phyloP scores from a whole-genome alignment of 2,113 vertebrate species.

The Austrofundulus limnaeus region DNA sequence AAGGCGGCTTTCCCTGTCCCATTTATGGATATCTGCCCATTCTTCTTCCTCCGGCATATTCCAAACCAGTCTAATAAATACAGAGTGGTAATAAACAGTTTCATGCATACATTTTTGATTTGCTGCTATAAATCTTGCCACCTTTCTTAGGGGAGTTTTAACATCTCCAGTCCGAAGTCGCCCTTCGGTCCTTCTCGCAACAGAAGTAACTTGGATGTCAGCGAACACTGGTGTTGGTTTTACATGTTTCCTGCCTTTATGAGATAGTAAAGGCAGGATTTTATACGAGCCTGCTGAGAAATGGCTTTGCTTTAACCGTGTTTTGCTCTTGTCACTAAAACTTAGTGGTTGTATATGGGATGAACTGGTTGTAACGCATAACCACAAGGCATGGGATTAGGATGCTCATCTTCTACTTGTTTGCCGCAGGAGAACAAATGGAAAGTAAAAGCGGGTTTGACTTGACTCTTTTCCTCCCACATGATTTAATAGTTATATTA shows the following conservation, averaged over 20 bases:
- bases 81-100: slow-evolving; percentile 65
- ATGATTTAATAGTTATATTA: slow-evolving; percentile 49
- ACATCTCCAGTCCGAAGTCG: slow-evolving; percentile 47
- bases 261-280: slow-evolving; percentile 80
- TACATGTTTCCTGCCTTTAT: slow-evolving; percentile 77
- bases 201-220: slow-evolving; percentile 73
- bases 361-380: slow-evolving; percentile 66
- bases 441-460: slow-evolving; percentile 61
- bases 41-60: slow-evolving; percentile 68
- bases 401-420: slow-evolving; percentile 54
- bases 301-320: slow-evolving; percentile 80
- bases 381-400: slow-evolving; percentile 71
- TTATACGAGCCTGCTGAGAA: slow-evolving; percentile 77
- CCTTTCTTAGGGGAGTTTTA: slow-evolving; percentile 54
- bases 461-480: slow-evolving; percentile 38
- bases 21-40: slow-evolving; percentile 70
- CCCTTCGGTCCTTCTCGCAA: slow-evolving; percentile 45
- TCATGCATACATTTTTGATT: slow-evolving; percentile 70
- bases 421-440: slow-evolving; percentile 60
- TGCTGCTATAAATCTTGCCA: slow-evolving; percentile 62
- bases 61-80: slow-evolving; percentile 66
- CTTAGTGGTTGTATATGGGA: slow-evolving; percentile 66
- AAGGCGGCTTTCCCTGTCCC: slow-evolving; percentile 69
- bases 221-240: slow-evolving; percentile 72
- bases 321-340: slow-evolving; percentile 79